A percentile compares a stretch with the other conserved stretches of the same genome.
phyloP scores from a whole-genome alignment of 2,888 invertebrate genomes.

The Tuta absoluta region DNA sequence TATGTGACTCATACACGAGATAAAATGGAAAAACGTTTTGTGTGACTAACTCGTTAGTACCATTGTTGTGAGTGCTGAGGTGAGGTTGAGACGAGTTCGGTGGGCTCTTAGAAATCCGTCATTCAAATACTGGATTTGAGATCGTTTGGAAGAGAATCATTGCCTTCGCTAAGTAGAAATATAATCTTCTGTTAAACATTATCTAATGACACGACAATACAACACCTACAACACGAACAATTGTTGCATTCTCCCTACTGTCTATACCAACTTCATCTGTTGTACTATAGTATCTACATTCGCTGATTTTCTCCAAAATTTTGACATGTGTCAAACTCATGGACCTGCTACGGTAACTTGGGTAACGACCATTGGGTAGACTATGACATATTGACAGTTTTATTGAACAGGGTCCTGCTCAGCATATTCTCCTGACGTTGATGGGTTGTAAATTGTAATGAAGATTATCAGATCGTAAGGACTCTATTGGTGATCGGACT shows the following conservation, averaged over 20 bases:
- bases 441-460: no score
- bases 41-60: conserved; percentile 53
- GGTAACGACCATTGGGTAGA: no score
- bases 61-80: conserved; percentile 33
- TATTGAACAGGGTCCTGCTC: no score
- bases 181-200: conserved; percentile 36
- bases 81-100: conserved; percentile 32
- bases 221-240: conserved; percentile 33
- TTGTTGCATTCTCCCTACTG: conserved; percentile 37
- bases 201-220: conserved; percentile 38
- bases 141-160: conserved; percentile 39
- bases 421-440: no score
- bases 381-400: no score
- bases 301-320: no score
- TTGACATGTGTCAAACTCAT: no score
- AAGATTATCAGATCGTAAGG: no score
- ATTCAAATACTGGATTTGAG: conserved; percentile 39
- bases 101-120: conserved; percentile 47
- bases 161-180: conserved; percentile 35
- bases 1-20: conserved; percentile 59
- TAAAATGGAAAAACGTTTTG: conserved; percentile 57
- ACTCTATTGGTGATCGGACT: no score
- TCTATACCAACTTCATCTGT: no score
- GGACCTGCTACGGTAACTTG: no score
- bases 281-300: no score